Percentiles rank a stretch among this genome's conserved stretches.
Conservation (phyloP, 2,797 vertebrate genomes). For the Labroides dimidiatus region DNA sequence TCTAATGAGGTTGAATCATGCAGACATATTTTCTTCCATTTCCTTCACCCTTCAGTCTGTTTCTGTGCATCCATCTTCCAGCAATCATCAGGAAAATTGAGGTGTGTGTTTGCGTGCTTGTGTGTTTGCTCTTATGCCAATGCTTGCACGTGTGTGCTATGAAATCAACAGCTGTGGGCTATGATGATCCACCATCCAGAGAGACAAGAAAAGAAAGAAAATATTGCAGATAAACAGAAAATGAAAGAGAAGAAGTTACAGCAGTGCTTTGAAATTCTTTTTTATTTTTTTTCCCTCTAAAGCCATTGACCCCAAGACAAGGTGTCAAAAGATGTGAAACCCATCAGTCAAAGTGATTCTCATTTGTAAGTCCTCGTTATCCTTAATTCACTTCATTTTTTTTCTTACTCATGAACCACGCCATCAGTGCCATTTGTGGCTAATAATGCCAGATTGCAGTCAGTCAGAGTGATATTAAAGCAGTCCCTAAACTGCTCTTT, state of each 20-base stretch:
- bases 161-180: slow-evolving; percentile 63
- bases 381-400: slow-evolving; percentile 49
- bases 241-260: slow-evolving; percentile 25
- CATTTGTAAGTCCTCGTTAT: slow-evolving; percentile 62
- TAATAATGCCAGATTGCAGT: slow-evolving; percentile 51
- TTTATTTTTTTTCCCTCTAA: slow-evolving; percentile 47
- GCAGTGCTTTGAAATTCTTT: slow-evolving; percentile 44
- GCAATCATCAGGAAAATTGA: slow-evolving; percentile 39
- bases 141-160: slow-evolving; percentile 41
- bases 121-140: slow-evolving; percentile 22
- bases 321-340: slow-evolving; percentile 46
- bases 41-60: slow-evolving; percentile 32
- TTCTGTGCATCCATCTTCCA: slow-evolving; percentile 25
- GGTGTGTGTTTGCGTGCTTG: slow-evolving; percentile 6
- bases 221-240: slow-evolving; percentile 13
- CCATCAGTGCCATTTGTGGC: slow-evolving; percentile 34
- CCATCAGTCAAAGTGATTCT: slow-evolving; percentile 54
- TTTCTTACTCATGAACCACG: slow-evolving; percentile 10
- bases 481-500: slow-evolving; percentile 59
- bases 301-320: slow-evolving; percentile 65
- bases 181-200: slow-evolving; percentile 56
- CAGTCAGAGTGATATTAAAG: slow-evolving; percentile 60
- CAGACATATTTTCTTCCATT: slow-evolving; percentile 31
- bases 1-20: slow-evolving; percentile 59
- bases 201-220: slow-evolving; percentile 41